These are phyloP conservation scores for Etheostoma nigrum DNA, from an alignment of 2,797 vertebrate genomes.

Conservation along the genomic window DNA sequence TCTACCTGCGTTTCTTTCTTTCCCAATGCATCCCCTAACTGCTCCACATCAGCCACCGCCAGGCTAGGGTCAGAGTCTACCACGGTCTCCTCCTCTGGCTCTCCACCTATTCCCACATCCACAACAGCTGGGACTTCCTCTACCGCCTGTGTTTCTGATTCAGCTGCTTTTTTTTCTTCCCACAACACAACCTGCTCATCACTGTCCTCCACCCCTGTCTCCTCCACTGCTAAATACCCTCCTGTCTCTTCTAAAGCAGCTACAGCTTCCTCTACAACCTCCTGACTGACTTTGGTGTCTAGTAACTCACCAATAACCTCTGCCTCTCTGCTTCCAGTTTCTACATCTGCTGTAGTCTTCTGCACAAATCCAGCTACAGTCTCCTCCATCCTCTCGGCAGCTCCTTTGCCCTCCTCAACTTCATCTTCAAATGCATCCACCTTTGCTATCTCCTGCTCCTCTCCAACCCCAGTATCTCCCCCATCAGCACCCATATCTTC, in stretches of 20 bases:
- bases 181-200: slow-evolving; percentile 32
- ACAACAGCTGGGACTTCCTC: slow-evolving; percentile 40
- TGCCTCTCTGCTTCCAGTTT: slow-evolving; percentile 35
- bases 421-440: slow-evolving; percentile 32
- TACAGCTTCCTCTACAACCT: slow-evolving; percentile 33
- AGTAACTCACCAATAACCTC: slow-evolving; percentile 32
- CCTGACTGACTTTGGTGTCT: slow-evolving; percentile 34
- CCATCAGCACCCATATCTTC: slow-evolving; percentile 20
- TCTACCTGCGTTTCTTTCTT: slow-evolving; percentile 35
- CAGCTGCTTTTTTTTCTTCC: slow-evolving; percentile 43
- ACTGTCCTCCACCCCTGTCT: slow-evolving; percentile 13
- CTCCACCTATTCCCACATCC: slow-evolving; percentile 25
- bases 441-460: slow-evolving; percentile 34
- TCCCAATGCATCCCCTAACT: slow-evolving; percentile 15
- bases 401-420: slow-evolving; percentile 26
- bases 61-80: slow-evolving; percentile 30
- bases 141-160: slow-evolving; percentile 42
- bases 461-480: slow-evolving; percentile 29
- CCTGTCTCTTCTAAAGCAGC: slow-evolving; percentile 31
- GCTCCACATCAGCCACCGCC: slow-evolving; percentile 21
- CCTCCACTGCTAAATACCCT: slow-evolving; percentile 27
- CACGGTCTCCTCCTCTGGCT: slow-evolving; percentile 42
- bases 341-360: slow-evolving; percentile 29
- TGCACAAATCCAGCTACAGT: slow-evolving; percentile 28
- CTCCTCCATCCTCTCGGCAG: slow-evolving; percentile 27